Evolutionary conservation across 2,113 vertebrate species (phyloP).

Genomic region (Thomomys bottae): DNA sequence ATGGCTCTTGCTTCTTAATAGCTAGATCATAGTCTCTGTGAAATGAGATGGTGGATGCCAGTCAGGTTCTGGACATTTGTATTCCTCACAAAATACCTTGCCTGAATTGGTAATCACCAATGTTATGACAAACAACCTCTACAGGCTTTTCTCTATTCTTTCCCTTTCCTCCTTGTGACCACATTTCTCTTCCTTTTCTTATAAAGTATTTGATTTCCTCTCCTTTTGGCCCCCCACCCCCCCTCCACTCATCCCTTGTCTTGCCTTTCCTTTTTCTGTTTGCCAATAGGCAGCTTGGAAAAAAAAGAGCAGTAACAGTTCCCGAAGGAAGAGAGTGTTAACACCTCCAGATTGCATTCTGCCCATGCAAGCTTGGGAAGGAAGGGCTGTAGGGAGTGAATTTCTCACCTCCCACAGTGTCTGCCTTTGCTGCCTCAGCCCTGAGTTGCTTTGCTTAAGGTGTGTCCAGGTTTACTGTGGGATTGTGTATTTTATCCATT

Average conservation of each 20-base stretch:
- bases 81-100: constrained; percentile 4
- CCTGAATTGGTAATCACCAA: background rate
- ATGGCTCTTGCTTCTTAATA: constrained; percentile 21
- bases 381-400: background rate
- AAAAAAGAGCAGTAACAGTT: constrained; percentile 7
- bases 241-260: too few relatives aligned
- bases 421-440: background rate
- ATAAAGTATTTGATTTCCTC: background rate
- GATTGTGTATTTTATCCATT: constrained; percentile 43
- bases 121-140: background rate
- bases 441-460: constrained; percentile 55
- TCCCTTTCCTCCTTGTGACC: background rate
- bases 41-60: constrained; percentile 33
- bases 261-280: background rate
- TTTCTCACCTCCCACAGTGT: background rate
- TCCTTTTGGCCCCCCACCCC: too few relatives aligned
- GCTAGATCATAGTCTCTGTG: constrained; percentile 54
- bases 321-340: constrained; percentile 12
- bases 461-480: constrained; percentile 56
- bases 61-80: constrained; percentile 56
- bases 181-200: background rate
- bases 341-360: background rate
- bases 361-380: constrained; percentile 21
- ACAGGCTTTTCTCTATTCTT: background rate
- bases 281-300: constrained; percentile 53